phyloP scores from a whole-genome alignment of 2,888 invertebrate species.

The Drosophila tanythrix region DNA sequence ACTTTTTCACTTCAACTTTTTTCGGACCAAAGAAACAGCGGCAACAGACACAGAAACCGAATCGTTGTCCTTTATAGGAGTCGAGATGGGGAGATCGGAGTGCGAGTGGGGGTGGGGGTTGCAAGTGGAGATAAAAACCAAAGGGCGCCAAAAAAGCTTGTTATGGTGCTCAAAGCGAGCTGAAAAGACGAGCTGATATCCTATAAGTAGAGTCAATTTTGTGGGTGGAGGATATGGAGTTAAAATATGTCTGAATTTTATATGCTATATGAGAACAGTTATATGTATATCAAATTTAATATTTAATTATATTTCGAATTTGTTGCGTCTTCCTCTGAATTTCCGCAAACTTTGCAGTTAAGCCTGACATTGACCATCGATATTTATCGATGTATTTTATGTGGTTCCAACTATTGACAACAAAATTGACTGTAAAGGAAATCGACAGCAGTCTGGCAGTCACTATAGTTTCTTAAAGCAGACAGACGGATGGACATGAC shows the following conservation, averaged over 20 bases:
- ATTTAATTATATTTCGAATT: not conserved
- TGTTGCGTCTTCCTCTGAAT: not conserved
- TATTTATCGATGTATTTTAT: not conserved
- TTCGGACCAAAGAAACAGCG: conserved; percentile 48
- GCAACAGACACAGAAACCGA: conserved; percentile 37
- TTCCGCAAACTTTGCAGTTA: too few relatives aligned
- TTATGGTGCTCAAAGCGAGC: not conserved
- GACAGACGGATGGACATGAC: not conserved
- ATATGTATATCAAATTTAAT: not conserved
- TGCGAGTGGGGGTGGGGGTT: not conserved
- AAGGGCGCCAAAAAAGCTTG: not conserved
- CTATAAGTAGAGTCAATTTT: not conserved
- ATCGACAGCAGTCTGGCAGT: too few relatives aligned
- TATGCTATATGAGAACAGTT: not conserved
- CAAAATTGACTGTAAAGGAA: too few relatives aligned
- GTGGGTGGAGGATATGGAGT: not conserved
- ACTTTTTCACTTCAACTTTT: conserved; percentile 82
- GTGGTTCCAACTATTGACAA: too few relatives aligned
- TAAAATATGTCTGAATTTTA: not conserved
- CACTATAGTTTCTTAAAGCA: too few relatives aligned
- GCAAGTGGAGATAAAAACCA: conserved; percentile 62
- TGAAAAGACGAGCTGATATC: not conserved
- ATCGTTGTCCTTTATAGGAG: conserved; percentile 3
- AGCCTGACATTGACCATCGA: not conserved
- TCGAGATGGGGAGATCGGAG: not conserved